Conservation (phyloP, 2,888 invertebrate genomes). For the Athrips mouffetella region DNA sequence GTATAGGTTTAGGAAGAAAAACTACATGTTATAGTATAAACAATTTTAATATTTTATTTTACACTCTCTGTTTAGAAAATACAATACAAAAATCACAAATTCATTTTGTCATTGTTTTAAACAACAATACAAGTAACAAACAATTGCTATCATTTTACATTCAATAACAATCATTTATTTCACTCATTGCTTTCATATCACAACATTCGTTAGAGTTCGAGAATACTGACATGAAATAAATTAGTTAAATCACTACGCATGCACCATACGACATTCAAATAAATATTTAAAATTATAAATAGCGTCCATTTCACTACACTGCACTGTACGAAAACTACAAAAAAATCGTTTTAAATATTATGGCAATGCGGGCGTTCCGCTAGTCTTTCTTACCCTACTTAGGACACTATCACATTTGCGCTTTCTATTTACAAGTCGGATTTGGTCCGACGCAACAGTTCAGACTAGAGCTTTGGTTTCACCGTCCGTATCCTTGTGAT, state of each 20-base stretch:
- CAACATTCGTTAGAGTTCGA: conserved; percentile 56
- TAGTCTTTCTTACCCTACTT: conserved; percentile 73
- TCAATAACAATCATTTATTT: conserved; percentile 41
- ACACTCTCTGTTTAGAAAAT: conserved; percentile 57
- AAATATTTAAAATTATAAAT: conserved; percentile 45
- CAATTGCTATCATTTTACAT: conserved; percentile 49
- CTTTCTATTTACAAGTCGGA: conserved; percentile 68
- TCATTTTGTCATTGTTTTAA: conserved; percentile 46
- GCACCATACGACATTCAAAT: conserved; percentile 72
- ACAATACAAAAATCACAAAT: conserved; percentile 65
- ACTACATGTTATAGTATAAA: conserved; percentile 33
- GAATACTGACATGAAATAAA: conserved; percentile 76
- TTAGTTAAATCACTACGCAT: conserved; percentile 64
- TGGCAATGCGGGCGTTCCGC: conserved; percentile 70
- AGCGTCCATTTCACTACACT: conserved; percentile 50
- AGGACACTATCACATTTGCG: conserved; percentile 79
- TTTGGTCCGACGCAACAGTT: conserved; percentile 53
- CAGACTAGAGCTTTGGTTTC: conserved; percentile 76
- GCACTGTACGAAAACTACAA: conserved; percentile 22
- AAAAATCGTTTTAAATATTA: conserved; percentile 61
- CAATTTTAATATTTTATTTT: conserved; percentile 53
- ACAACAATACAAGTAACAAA: conserved; percentile 42
- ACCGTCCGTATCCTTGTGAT: conserved; percentile 65
- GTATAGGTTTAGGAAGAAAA: not conserved
- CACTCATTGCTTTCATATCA: conserved; percentile 55